Base-by-base conservation (phyloP, 2,888 invertebrate genomes). In the Syritta pipiens region DNA sequence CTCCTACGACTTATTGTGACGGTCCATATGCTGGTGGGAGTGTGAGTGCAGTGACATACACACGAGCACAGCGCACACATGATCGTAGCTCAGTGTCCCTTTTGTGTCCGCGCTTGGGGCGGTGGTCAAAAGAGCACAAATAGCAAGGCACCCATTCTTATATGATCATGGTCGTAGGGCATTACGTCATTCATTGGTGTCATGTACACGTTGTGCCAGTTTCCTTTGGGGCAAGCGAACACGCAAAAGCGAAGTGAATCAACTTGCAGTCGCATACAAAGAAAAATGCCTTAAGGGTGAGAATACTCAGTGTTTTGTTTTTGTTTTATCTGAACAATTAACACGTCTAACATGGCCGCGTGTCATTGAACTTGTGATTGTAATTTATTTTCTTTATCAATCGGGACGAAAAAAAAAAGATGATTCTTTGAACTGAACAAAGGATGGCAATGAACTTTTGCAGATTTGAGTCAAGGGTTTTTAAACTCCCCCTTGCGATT, bases 101-200 rank as follows among this genome's bases (percentile, higher is more conserved):
- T 55, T 19, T 46, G 20, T 75, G 53, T 55, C 55, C 68, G 53
- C 30, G 26, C 35, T 26, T 12, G 28, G 60, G 51, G 42, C 42
- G 42, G 22, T 67, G 48, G 46, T 19, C 37, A 40, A 22, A 37
- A 49, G 46, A 48, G 68, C 26, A 40, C 55, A 55, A 65, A 63
- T 42, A 67, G 28, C 44, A 59, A 59, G 37, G 57, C 55, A 77
- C 72, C 71, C 71, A 77, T 53, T 77, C 67, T 57, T 65, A 17
- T 22, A 26, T 48, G 60, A 72, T 53, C 71, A 48, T 46, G 65
- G 53, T 72, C 42, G 40, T 55, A 60, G 60, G 28, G 26, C 55
- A 77, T 77, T 77, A 72, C 77, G 77, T 77, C 77, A 77, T 63
- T 51, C 57, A 35, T 22, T 71, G 49, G n/a, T 59, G 62, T 62